Evolutionary conservation across 37 sponge, comb jelly and placozoan genomes (phyloP).

Genomic region (Dysidea cf. avara): DNA sequence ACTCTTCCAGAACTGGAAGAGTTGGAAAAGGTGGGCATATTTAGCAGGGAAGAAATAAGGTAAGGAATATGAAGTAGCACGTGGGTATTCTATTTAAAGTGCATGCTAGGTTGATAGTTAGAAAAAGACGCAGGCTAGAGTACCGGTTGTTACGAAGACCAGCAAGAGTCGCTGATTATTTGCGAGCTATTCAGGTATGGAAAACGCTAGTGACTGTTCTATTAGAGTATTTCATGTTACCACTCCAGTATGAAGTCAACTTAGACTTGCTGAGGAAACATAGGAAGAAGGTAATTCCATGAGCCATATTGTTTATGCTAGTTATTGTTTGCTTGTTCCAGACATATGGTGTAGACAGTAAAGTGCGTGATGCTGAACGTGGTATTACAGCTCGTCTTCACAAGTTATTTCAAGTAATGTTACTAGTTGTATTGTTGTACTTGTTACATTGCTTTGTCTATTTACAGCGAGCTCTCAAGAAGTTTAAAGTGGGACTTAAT

Average conservation of each 20-base stretch:
- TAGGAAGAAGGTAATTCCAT: slow-evolving; percentile 64
- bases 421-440: neutral
- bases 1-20: slow-evolving; percentile 84
- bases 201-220: slow-evolving; percentile 3
- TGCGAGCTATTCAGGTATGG: slow-evolving; percentile 64
- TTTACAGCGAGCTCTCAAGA: slow-evolving; percentile 57
- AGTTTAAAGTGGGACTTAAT: slow-evolving; percentile 72
- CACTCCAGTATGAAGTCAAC: slow-evolving; percentile 73
- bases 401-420: slow-evolving; percentile 46
- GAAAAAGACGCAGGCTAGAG: slow-evolving; percentile 65
- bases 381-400: slow-evolving; percentile 66
- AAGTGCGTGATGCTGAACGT: slow-evolving; percentile 51
- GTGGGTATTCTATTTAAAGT: neutral
- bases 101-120: slow-evolving; percentile 64
- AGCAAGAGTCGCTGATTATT: slow-evolving; percentile 62
- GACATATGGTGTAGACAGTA: slow-evolving; percentile 38
- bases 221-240: neutral
- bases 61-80: neutral
- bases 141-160: slow-evolving; percentile 70
- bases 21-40: slow-evolving; percentile 72
- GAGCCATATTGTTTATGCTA: neutral
- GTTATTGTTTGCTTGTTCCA: neutral
- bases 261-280: slow-evolving; percentile 64
- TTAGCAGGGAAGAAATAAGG: slow-evolving; percentile 71
- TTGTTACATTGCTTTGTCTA: neutral